A percentile compares a stretch with the other conserved stretches of the same genome.
Evolutionary conservation across 2,797 vertebrate species (phyloP).

Genomic region (Pyrrhura leucotis): DNA sequence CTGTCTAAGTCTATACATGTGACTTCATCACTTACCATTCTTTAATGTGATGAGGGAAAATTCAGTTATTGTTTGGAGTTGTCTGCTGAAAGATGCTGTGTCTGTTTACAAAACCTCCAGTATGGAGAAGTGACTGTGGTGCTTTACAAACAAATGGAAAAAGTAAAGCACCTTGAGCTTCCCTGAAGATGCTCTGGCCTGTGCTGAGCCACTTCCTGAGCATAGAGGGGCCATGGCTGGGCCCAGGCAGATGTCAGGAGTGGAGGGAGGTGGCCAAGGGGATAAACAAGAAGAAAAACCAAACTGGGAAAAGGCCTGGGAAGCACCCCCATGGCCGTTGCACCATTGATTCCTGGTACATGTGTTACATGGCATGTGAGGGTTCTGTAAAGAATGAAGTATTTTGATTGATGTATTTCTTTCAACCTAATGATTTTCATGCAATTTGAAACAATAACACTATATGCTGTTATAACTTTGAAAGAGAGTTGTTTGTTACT

Average conservation of each 20-base stretch:
- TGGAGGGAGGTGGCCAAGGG: neutral
- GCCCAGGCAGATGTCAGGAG: neutral
- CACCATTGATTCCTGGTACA: neutral
- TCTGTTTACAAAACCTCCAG: neutral
- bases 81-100: neutral
- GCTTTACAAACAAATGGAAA: neutral
- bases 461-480: neutral
- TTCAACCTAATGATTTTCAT: neutral
- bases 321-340: neutral
- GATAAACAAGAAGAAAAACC: neutral
- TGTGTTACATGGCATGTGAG: rapidly evolving
- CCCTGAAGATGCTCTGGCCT: neutral
- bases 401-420: neutral
- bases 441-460: neutral
- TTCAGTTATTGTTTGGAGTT: neutral
- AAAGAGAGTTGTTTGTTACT: rapidly evolving
- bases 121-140: neutral
- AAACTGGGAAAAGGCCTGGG: neutral
- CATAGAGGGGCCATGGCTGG: neutral
- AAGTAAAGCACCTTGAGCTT: neutral
- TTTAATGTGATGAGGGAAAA: neutral
- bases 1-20: neutral
- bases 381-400: neutral
- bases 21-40: neutral
- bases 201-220: neutral